A percentile compares a stretch with the other conserved stretches of the same genome.
phyloP scores from a whole-genome alignment of 2,113 vertebrate genomes.

The Vireo altiloquus region DNA sequence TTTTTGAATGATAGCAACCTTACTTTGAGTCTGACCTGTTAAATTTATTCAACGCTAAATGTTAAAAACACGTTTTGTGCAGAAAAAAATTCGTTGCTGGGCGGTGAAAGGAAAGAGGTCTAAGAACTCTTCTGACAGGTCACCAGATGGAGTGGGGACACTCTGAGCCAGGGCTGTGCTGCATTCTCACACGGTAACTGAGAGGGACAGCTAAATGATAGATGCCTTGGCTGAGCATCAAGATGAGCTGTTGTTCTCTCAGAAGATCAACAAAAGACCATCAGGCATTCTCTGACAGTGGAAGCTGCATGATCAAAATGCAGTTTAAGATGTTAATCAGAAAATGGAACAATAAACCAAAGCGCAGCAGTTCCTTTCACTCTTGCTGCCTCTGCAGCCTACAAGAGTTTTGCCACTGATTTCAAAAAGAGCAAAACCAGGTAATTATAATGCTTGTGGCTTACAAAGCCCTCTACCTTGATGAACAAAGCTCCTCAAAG shows the following conservation, averaged over 20 bases:
- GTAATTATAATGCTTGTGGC: neutral
- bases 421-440: neutral
- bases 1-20: neutral
- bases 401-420: neutral
- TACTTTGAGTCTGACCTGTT: neutral
- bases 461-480: neutral
- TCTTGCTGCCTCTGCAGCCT: neutral
- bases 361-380: neutral
- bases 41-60: neutral
- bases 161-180: neutral
- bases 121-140: neutral
- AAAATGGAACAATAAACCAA: conserved; percentile 13
- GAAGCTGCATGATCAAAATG: conserved; percentile 2
- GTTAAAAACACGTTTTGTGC: neutral
- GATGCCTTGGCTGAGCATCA: conserved; percentile 23
- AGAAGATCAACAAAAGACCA: conserved; percentile 5
- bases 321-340: conserved; percentile 31
- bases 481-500: neutral
- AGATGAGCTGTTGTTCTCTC: conserved; percentile 18
- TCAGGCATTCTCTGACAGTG: neutral
- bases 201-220: neutral
- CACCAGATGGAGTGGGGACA: neutral
- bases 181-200: neutral
- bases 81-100: neutral
- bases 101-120: neutral